Percentiles rank a stretch among this genome's conserved stretches.
phyloP scores from a whole-genome alignment of 2,113 vertebrate genomes.

The Pleuronectes platessa region DNA sequence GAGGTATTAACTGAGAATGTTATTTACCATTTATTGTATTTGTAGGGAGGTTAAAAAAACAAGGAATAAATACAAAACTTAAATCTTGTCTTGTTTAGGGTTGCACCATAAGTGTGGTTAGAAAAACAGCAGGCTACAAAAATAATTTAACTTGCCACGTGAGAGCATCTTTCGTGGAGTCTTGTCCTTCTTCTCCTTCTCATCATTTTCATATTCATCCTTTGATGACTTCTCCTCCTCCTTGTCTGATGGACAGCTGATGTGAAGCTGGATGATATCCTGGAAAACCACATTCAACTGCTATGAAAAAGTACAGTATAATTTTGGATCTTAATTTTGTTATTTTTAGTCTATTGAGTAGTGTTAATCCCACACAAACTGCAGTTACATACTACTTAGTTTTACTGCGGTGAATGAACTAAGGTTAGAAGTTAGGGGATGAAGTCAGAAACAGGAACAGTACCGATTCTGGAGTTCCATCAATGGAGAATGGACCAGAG shows the following conservation, averaged over 20 bases:
- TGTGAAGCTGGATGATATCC: conserved; percentile 97
- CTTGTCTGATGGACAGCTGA: conserved; percentile 98
- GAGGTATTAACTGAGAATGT: not conserved
- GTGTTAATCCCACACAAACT: not conserved
- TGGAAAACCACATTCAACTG: conserved; percentile 61
- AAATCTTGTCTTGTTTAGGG: not conserved
- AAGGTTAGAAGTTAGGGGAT: conserved; percentile 25
- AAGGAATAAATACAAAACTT: not conserved
- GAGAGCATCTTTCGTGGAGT: conserved; percentile 94
- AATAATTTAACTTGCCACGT: conserved; percentile 84
- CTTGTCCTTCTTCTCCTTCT: conserved; percentile 96
- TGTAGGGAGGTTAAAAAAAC: not conserved
- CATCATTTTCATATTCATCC: conserved; percentile 95
- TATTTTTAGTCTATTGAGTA: not conserved
- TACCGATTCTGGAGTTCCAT: conserved; percentile 89
- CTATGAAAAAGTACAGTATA: conserved; percentile 11
- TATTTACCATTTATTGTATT: not conserved
- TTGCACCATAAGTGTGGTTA: not conserved
- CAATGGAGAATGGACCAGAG: conserved; percentile 87
- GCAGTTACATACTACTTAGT: not conserved
- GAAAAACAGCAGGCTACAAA: not conserved
- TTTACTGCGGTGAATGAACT: not conserved
- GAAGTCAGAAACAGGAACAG: not conserved
- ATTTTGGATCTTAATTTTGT: conserved; percentile 8
- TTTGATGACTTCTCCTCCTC: conserved; percentile 95